Evolutionary conservation across 2,888 invertebrate species (phyloP).

Genomic region (Terebella lapidaria): DNA sequence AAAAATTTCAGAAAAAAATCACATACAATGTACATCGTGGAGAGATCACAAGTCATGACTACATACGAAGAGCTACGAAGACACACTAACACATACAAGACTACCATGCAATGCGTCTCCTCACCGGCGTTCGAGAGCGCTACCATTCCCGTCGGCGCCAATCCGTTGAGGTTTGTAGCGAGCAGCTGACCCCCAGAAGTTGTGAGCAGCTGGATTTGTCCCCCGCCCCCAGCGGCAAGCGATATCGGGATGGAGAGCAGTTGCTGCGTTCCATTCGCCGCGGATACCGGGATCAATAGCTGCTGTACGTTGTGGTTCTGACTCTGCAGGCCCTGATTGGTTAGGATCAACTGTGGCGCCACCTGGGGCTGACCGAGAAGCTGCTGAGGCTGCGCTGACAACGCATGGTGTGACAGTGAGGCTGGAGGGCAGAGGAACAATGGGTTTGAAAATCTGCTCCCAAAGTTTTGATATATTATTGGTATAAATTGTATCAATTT

Average conservation of each 20-base stretch:
- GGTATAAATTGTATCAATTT: too few species aligned
- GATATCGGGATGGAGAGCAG: constrained; percentile 87
- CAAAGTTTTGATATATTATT: too few species aligned
- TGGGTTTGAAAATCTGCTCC: too few species aligned
- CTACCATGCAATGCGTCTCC: too few species aligned
- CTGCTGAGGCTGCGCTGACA: constrained; percentile 6
- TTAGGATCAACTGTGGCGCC: constrained; percentile 49
- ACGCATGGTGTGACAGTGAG: background rate
- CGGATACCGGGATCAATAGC: constrained; percentile 88
- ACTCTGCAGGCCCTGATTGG: constrained; percentile 27
- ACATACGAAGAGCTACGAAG: too few species aligned
- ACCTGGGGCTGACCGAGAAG: constrained; percentile 42
- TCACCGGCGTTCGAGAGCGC: constrained; percentile 12
- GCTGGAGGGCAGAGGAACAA: too few species aligned
- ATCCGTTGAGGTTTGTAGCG: constrained; percentile 75
- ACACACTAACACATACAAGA: too few species aligned
- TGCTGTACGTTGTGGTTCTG: constrained; percentile 57
- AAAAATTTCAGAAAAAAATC: too few species aligned
- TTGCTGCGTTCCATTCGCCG: constrained; percentile 91
- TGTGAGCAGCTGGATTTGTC: constrained; percentile 62
- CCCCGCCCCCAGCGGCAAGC: constrained; percentile 51
- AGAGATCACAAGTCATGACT: too few species aligned
- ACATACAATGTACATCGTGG: too few species aligned
- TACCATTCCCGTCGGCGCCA: constrained; percentile 41
- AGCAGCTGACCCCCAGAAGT: constrained; percentile 81